Conservation (phyloP, 2,113 vertebrate genomes). For the Xiphophorus couchianus region DNA sequence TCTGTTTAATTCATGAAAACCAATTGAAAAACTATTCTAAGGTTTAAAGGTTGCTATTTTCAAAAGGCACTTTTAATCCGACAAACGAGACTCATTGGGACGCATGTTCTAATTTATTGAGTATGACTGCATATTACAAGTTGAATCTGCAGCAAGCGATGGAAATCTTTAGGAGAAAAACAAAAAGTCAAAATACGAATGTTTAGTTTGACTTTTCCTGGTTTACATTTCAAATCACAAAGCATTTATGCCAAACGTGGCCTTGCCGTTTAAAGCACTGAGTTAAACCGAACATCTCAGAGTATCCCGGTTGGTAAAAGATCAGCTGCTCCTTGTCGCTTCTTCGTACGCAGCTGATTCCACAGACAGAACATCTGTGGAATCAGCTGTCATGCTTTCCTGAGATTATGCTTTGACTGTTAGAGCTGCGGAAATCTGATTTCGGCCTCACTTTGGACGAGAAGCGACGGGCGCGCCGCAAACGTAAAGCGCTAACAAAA, state of each 20-base stretch:
- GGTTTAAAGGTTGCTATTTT: too few relatives aligned
- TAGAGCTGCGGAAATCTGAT: neutral
- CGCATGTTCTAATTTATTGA: too few relatives aligned
- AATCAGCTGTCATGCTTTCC: constrained; percentile 2
- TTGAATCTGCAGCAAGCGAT: neutral
- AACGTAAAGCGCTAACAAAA: neutral
- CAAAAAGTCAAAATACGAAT: neutral
- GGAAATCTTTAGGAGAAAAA: neutral
- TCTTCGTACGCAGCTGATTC: neutral
- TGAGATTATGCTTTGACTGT: neutral
- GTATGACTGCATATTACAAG: too few relatives aligned
- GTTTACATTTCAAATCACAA: constrained; percentile 11
- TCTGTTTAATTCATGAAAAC: too few relatives aligned
- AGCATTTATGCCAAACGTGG: neutral
- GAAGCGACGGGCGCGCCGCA: neutral
- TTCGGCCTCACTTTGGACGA: neutral
- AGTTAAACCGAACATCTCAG: neutral
- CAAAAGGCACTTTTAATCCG: too few relatives aligned
- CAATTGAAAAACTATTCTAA: too few relatives aligned
- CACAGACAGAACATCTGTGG: neutral
- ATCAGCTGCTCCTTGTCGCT: neutral
- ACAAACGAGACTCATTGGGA: too few relatives aligned
- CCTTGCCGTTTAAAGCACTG: neutral
- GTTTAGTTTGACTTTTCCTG: constrained; percentile 5
- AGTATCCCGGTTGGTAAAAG: neutral